Evolutionary conservation across 2,113 vertebrate genomes (phyloP).

Genomic region (Ptyas mucosa): DNA sequence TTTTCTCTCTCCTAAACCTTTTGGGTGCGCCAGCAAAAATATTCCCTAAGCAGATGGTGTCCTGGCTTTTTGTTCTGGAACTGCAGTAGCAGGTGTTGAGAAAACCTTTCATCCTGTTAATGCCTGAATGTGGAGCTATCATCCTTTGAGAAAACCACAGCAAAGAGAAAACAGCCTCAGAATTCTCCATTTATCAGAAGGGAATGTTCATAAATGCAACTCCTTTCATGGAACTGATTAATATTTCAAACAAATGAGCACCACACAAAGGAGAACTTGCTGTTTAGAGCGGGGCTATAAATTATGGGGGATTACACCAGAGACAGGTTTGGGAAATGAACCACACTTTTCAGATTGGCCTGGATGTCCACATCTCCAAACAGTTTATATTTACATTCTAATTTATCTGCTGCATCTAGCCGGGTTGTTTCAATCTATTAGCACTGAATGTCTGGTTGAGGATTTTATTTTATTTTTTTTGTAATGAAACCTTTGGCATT

Average conservation of each 20-base stretch:
- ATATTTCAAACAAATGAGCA: conserved; percentile 49
- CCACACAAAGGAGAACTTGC: conserved; percentile 26
- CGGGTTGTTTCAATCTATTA: conserved; percentile 36
- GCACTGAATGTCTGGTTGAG: background rate
- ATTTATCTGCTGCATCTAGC: conserved; percentile 42
- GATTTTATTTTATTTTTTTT: background rate
- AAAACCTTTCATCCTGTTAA: conserved; percentile 40
- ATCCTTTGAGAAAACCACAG: conserved; percentile 51
- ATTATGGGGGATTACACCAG: conserved; percentile 18
- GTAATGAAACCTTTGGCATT: conserved; percentile 29
- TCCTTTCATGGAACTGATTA: conserved; percentile 43
- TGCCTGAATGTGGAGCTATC: conserved; percentile 45
- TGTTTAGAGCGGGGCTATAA: conserved; percentile 43
- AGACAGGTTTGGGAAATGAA: conserved; percentile 44
- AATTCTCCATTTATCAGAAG: conserved; percentile 41
- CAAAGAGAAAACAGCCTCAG: conserved; percentile 47
- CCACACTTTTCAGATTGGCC: conserved; percentile 7
- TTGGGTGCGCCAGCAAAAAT: background rate
- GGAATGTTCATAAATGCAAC: conserved; percentile 23
- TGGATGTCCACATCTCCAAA: conserved; percentile 17
- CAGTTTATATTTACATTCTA: conserved; percentile 59
- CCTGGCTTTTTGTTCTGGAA: conserved; percentile 42
- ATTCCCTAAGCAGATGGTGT: background rate
- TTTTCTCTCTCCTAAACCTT: background rate
- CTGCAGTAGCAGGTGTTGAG: conserved; percentile 64